Conservation (phyloP, 1,140 invertebrate genomes). For the Brachionus calyciflorus region DNA sequence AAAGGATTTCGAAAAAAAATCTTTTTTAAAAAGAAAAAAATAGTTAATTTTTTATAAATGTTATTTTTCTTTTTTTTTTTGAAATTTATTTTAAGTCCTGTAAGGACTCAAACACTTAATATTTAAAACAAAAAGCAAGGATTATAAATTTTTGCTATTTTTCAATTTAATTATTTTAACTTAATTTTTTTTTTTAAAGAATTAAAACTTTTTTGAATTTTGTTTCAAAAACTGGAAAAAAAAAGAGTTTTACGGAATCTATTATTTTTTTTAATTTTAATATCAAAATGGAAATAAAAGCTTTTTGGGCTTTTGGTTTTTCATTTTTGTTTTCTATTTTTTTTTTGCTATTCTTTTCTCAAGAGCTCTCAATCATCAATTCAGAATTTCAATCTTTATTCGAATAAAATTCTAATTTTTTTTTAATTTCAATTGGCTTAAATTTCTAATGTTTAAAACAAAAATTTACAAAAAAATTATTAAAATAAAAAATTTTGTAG, state of each 20-base stretch:
- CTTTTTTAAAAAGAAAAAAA: not conserved
- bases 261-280: no score
- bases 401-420: not conserved
- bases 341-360: not conserved
- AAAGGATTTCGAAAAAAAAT: not conserved
- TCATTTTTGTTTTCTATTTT: not conserved
- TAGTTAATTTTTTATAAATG: constrained; percentile 29
- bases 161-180: not conserved
- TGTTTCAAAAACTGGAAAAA: no score
- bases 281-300: no score
- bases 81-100: no score
- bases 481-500: not conserved
- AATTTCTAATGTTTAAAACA: not conserved
- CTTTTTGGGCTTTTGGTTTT: not conserved
- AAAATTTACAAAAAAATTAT: not conserved
- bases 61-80: not conserved
- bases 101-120: not conserved
- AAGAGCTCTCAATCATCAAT: constrained; percentile 27
- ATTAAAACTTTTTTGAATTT: no score
- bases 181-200: not conserved
- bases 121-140: not conserved
- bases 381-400: not conserved
- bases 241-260: no score
- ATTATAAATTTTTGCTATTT: not conserved
- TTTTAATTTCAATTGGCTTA: not conserved